A percentile compares a stretch with the other conserved stretches of the same genome.
These are phyloP conservation scores for Netelia virgata DNA, from an alignment of 2,888 invertebrate species.

Conservation along the genomic window DNA sequence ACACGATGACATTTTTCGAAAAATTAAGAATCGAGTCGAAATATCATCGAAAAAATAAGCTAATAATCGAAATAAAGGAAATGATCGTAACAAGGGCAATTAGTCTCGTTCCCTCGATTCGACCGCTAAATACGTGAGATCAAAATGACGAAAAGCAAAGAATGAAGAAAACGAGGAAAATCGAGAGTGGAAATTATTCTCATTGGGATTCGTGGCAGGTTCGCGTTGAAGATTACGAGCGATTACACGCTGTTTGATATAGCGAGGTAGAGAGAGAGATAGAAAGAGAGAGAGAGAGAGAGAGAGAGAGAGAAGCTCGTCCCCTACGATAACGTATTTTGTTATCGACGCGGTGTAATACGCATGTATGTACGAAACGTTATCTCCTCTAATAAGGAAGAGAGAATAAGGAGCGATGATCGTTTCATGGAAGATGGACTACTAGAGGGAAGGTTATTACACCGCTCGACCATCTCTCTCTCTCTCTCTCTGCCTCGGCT, in stretches of 20 bases:
- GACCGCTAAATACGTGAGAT: neutral
- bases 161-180: constrained; percentile 6
- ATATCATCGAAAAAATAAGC: neutral
- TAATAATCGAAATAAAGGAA: neutral
- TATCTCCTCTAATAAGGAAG: constrained; percentile 63
- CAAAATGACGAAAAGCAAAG: neutral
- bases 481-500: constrained; percentile 41
- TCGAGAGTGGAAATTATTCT: constrained; percentile 31
- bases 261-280: neutral
- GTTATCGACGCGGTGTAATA: constrained; percentile 16
- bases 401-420: constrained; percentile 34
- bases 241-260: constrained; percentile 35
- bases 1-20: neutral
- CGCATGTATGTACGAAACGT: constrained; percentile 32
- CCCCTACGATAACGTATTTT: constrained; percentile 33
- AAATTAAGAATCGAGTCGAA: neutral
- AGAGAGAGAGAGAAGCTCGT: constrained; percentile 19
- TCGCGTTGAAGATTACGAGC: constrained; percentile 35
- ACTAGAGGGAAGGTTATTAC: constrained; percentile 16
- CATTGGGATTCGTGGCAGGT: constrained; percentile 44
- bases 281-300: no score
- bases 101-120: neutral
- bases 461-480: constrained; percentile 14
- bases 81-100: neutral
- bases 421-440: constrained; percentile 30